Percentiles rank a stretch among this genome's conserved stretches.
Evolutionary conservation across 2,888 invertebrate species (phyloP).

Genomic region (Caenorhabditis macrosperma): DNA sequence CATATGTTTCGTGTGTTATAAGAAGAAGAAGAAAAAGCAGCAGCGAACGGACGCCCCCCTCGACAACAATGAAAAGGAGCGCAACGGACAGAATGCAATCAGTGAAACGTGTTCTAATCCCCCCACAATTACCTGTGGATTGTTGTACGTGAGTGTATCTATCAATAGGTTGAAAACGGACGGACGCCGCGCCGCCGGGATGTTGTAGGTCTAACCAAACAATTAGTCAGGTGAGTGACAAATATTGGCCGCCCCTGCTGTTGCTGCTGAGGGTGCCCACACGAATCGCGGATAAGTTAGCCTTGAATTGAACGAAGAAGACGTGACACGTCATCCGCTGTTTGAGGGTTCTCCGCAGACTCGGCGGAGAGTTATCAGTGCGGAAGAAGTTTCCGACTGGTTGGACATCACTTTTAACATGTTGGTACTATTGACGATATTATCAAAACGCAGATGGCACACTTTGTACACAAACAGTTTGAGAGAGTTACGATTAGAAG

Average conservation of each 20-base stretch:
- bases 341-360: conserved; percentile 39
- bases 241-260: conserved; percentile 45
- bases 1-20: conserved; percentile 36
- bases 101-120: conserved; percentile 59
- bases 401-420: too few species aligned
- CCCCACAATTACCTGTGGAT: conserved; percentile 54
- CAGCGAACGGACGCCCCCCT: conserved; percentile 15
- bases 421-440: too few species aligned
- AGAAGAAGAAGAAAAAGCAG: conserved; percentile 7
- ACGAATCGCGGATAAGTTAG: conserved; percentile 31
- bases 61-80: conserved; percentile 18
- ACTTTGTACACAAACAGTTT: neutral
- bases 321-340: conserved; percentile 10
- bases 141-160: conserved; percentile 49
- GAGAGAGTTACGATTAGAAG: neutral
- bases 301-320: conserved; percentile 22
- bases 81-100: conserved; percentile 27
- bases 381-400: too few species aligned
- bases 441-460: neutral
- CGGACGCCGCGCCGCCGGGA: conserved; percentile 47
- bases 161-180: conserved; percentile 52
- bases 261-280: conserved; percentile 49
- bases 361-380: too few species aligned
- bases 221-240: conserved; percentile 58
- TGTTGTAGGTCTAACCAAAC: conserved; percentile 57